Conservation (phyloP, 1,140 invertebrate genomes). For the Sycophila sp. region DNA sequence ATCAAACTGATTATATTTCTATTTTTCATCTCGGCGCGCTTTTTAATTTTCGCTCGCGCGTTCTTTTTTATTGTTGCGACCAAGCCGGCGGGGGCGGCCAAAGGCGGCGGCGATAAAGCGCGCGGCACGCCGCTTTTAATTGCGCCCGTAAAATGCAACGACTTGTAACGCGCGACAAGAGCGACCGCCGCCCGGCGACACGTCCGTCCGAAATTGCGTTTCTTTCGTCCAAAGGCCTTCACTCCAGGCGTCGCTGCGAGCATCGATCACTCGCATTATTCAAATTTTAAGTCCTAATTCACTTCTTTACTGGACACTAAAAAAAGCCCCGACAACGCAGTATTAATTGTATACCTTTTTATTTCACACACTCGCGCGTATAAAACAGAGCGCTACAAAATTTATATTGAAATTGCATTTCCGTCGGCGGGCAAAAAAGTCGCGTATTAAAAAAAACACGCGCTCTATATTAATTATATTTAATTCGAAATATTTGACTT, state of each 20-base stretch:
- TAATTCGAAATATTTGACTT: too few relatives aligned
- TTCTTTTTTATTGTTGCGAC: constrained; percentile 23
- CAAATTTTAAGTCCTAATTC: neutral
- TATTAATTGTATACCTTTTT: too few relatives aligned
- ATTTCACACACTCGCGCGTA: too few relatives aligned
- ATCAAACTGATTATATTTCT: constrained; percentile 33
- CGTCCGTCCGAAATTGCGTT: too few relatives aligned
- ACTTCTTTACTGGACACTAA: neutral
- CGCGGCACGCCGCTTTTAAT: constrained; percentile 11
- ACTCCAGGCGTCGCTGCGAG: neutral
- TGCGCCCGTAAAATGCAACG: constrained; percentile 5
- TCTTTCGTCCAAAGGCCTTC: too few relatives aligned
- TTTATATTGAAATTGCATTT: too few relatives aligned
- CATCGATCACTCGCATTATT: neutral
- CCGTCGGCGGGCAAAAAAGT: too few relatives aligned
- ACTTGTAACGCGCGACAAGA: neutral
- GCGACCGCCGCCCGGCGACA: neutral
- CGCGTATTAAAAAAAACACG: too few relatives aligned
- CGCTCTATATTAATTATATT: too few relatives aligned
- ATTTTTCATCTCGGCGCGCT: constrained; percentile 34
- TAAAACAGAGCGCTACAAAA: too few relatives aligned
- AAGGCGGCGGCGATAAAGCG: neutral
- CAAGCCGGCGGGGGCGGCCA: neutral
- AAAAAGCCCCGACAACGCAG: too few relatives aligned
- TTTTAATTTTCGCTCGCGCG: constrained; percentile 24